Evolutionary conservation across 1,140 invertebrate species (phyloP).

Genomic region (Cepaea nemoralis): DNA sequence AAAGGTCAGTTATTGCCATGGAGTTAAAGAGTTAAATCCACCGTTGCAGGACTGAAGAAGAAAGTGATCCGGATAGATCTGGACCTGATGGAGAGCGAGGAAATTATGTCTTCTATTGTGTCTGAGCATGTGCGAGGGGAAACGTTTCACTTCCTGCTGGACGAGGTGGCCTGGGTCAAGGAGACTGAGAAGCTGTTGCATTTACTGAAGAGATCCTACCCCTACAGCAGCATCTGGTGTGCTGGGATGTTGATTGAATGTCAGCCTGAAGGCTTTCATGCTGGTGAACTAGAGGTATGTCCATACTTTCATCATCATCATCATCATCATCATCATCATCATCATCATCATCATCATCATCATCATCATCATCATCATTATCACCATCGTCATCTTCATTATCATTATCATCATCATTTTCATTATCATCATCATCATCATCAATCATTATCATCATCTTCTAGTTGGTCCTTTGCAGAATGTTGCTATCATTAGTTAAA

Average conservation of each 20-base stretch:
- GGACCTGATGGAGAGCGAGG: background rate
- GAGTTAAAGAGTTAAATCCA: too few relatives aligned
- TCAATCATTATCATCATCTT: too few relatives aligned
- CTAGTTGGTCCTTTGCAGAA: too few relatives aligned
- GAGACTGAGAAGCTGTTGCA: conserved; percentile 2
- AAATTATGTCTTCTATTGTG: background rate
- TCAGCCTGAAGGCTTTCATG: conserved; percentile 13
- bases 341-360: too few relatives aligned
- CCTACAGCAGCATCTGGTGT: conserved; percentile 17
- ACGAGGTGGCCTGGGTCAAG: conserved; percentile 19
- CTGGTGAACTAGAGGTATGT: background rate
- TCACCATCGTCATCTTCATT: too few relatives aligned
- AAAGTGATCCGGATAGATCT: background rate
- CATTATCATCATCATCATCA: too few relatives aligned
- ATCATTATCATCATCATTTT: too few relatives aligned
- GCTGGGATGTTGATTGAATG: conserved; percentile 20
- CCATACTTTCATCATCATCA: too few relatives aligned
- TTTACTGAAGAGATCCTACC: background rate
- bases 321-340: too few relatives aligned
- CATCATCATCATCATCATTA: too few relatives aligned
- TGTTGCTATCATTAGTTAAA: too few relatives aligned
- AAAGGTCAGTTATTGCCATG: too few relatives aligned
- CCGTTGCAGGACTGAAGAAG: background rate
- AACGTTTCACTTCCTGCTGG: background rate
- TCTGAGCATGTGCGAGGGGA: background rate